A percentile compares a stretch with the other conserved stretches of the same genome.
Conservation (phyloP, 1,140 invertebrate genomes). For the Aphis craccivora region DNA sequence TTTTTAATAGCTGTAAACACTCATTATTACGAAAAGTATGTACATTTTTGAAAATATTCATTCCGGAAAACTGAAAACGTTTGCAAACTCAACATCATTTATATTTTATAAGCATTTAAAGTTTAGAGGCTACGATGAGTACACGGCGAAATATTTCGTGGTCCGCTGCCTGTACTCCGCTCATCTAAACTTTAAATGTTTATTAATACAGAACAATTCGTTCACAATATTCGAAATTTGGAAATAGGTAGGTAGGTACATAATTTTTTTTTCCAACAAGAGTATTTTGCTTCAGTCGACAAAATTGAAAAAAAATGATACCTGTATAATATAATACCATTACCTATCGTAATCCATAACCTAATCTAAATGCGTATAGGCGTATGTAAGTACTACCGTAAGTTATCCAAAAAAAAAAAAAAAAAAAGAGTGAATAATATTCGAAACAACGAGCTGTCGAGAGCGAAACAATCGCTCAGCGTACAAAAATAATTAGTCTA, state of each 20-base stretch:
- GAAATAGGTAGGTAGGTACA: not conserved
- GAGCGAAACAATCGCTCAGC: not conserved
- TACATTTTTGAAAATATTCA: not conserved
- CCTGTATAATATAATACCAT: not conserved
- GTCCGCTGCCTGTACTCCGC: not conserved
- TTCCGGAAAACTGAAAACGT: not conserved
- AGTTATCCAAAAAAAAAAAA: not conserved
- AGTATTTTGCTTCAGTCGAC: not conserved
- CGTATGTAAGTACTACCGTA: not conserved
- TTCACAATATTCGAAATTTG: not conserved
- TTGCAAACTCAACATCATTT: not conserved
- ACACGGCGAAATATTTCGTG: not conserved
- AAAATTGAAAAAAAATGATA: not conserved
- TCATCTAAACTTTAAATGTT: slow-evolving; percentile 1
- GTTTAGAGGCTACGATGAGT: not conserved
- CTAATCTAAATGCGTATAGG: too few relatives aligned
- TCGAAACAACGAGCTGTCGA: not conserved
- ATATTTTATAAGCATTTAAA: not conserved
- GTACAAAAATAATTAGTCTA: not conserved
- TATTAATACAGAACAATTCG: not conserved
- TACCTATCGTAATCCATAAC: too few relatives aligned
- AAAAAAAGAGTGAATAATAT: not conserved
- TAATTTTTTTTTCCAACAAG: not conserved
- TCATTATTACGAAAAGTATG: not conserved
- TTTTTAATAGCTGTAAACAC: not conserved